Evolutionary conservation across 1,140 invertebrate species (phyloP).

Genomic region (Drosophila sucinea): DNA sequence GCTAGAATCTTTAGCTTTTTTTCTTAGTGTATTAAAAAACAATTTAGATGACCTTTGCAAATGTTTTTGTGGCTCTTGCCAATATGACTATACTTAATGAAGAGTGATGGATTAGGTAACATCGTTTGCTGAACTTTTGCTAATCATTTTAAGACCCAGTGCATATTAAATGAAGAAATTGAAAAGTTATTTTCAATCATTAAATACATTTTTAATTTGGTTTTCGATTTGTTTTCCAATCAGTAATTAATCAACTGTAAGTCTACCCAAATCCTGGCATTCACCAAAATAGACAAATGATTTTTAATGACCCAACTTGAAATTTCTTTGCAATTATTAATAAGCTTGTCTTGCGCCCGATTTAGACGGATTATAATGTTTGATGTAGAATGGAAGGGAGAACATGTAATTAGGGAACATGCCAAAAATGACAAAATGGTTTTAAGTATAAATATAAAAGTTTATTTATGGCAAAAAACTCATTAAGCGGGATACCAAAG

Average conservation of each 20-base stretch:
- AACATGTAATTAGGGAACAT: slow-evolving; percentile 17
- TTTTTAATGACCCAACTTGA: slow-evolving; percentile 2
- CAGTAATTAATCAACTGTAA: slow-evolving; percentile 5
- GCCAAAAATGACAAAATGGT: slow-evolving; percentile 2
- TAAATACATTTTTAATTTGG: background rate
- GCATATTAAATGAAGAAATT: no score
- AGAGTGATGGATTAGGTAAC: background rate
- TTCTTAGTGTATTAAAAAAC: no score
- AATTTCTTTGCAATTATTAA: background rate
- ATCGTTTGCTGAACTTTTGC: background rate
- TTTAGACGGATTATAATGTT: slow-evolving; percentile 10
- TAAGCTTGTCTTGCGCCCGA: background rate
- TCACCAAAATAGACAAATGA: slow-evolving; percentile 1
- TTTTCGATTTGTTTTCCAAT: background rate
- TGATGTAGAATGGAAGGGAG: background rate
- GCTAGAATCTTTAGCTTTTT: no score
- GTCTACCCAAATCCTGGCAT: background rate
- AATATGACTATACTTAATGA: no score
- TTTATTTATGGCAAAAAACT: background rate
- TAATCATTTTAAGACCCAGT: no score
- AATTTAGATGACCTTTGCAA: no score
- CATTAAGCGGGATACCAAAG: slow-evolving; percentile 4
- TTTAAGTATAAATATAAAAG: background rate
- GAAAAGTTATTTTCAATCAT: background rate
- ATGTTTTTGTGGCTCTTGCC: no score